Evolutionary conservation across 1,140 invertebrate genomes (phyloP).

Genomic region (Dendrolimus kikuchii): DNA sequence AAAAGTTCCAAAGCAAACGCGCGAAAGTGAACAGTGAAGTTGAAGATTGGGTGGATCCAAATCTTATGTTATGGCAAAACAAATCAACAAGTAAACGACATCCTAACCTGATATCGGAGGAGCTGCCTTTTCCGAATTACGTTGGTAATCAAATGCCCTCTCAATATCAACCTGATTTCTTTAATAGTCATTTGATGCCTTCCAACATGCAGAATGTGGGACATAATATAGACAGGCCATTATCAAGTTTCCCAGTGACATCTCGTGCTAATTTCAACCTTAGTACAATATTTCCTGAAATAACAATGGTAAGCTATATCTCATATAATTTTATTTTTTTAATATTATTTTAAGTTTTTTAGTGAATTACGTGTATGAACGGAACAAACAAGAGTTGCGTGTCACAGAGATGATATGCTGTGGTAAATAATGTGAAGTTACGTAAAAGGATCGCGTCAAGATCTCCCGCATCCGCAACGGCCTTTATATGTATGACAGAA

Average conservation of each 20-base stretch:
- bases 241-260: constrained; percentile 46
- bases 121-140: constrained; percentile 52
- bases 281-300: constrained; percentile 65
- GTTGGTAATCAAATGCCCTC: constrained; percentile 53
- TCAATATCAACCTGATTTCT: constrained; percentile 57
- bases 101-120: constrained; percentile 52
- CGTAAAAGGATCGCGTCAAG: no score
- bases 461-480: no score
- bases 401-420: no score
- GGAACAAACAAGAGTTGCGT: no score
- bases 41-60: constrained; percentile 56
- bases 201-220: constrained; percentile 47
- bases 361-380: no score
- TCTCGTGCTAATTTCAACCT: constrained; percentile 62
- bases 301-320: constrained; percentile 51
- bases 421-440: no score
- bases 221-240: constrained; percentile 41
- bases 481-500: no score
- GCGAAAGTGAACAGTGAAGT: constrained; percentile 44
- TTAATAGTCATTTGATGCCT: constrained; percentile 57
- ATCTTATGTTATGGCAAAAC: constrained; percentile 55
- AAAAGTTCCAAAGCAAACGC: constrained; percentile 61
- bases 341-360: no score
- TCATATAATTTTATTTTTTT: no score
- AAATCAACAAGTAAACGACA: constrained; percentile 46